phyloP scores from a whole-genome alignment of 2,888 invertebrate genomes.

The Formica aserva region DNA sequence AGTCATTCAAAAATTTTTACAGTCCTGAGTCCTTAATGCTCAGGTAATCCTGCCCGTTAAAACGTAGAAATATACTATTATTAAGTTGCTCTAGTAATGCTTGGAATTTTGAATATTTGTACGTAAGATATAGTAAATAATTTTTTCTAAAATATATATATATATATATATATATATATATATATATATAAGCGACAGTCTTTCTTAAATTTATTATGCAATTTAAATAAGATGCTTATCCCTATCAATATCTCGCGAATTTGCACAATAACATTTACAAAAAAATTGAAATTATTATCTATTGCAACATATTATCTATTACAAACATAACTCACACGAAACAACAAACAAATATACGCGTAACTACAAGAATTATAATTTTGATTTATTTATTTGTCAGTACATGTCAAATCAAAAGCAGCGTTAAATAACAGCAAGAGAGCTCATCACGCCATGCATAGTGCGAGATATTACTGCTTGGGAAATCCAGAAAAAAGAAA shows the following conservation, averaged over 20 bases:
- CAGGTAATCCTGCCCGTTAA: background rate
- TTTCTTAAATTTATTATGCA: background rate
- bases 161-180: too few species aligned
- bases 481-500: background rate
- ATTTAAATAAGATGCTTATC: background rate
- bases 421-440: background rate
- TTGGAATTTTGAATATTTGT: background rate
- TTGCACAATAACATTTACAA: background rate
- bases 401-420: background rate
- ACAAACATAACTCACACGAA: background rate
- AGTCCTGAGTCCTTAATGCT: background rate
- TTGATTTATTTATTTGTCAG: background rate
- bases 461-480: slow-evolving; percentile 9
- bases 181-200: background rate
- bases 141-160: background rate
- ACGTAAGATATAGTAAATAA: background rate
- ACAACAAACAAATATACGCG: slow-evolving; percentile 16
- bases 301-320: background rate
- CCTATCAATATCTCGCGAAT: background rate
- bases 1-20: slow-evolving; percentile 7
- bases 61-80: background rate
- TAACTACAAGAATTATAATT: slow-evolving; percentile 6
- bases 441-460: background rate
- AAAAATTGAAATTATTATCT: background rate
- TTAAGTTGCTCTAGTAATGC: background rate